Evolutionary conservation across 2,113 vertebrate species (phyloP).

Genomic region (Sander lucioperca): DNA sequence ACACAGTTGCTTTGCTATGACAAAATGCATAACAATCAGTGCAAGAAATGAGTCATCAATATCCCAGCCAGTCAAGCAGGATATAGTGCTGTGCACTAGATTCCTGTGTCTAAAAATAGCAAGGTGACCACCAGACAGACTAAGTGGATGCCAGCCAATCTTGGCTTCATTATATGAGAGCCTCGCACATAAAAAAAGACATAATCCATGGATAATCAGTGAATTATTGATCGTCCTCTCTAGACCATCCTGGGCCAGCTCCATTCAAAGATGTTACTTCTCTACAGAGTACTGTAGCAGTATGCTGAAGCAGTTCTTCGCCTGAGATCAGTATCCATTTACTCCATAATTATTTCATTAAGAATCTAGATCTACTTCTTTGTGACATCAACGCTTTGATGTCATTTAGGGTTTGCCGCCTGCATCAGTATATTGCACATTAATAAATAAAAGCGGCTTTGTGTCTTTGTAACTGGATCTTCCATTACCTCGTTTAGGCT

Average conservation of each 20-base stretch:
- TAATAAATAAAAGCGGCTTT: slow-evolving; percentile 57
- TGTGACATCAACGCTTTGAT: slow-evolving; percentile 38
- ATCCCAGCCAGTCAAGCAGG: slow-evolving; percentile 52
- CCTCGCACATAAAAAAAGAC: slow-evolving; percentile 62
- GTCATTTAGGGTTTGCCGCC: slow-evolving; percentile 31
- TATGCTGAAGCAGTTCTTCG: slow-evolving; percentile 11
- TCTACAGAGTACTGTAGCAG: slow-evolving; percentile 16
- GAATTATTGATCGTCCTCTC: slow-evolving; percentile 59
- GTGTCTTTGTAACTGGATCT: slow-evolving; percentile 48
- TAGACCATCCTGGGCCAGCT: slow-evolving; percentile 40
- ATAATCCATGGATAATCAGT: slow-evolving; percentile 62
- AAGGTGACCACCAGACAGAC: slow-evolving; percentile 66
- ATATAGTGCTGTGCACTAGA: slow-evolving; percentile 56
- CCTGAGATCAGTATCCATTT: slow-evolving; percentile 35
- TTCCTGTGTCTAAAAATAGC: slow-evolving; percentile 73
- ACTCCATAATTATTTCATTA: slow-evolving; percentile 61
- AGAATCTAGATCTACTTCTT: slow-evolving; percentile 27
- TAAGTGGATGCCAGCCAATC: slow-evolving; percentile 64
- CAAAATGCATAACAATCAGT: slow-evolving; percentile 57
- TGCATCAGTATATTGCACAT: slow-evolving; percentile 41
- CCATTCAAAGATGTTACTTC: slow-evolving; percentile 44
- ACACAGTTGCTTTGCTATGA: slow-evolving; percentile 54
- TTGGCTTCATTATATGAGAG: slow-evolving; percentile 52
- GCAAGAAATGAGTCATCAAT: slow-evolving; percentile 72
- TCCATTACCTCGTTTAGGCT: slow-evolving; percentile 93